Evolutionary conservation across 64 coral and sea anemone genomes (phyloP), one percentile per base, ranked within the genome.

Genomic region (Trachythela sp.): DNA sequence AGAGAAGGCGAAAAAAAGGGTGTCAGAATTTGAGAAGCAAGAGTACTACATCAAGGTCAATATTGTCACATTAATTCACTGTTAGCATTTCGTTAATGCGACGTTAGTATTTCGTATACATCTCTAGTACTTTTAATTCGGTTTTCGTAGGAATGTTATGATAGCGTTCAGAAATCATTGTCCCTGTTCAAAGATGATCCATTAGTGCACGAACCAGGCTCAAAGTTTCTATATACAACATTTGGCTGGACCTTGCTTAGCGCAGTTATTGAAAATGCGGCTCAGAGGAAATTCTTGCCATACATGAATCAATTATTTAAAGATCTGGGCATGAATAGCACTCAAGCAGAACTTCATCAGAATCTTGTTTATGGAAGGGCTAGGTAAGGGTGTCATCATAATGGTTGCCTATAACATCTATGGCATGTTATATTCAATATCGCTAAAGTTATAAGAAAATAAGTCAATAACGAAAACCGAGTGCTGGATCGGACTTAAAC

Each of bases 141-240:
- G 20, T 80, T 20, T 39, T 90, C 18, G 18, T 59, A 98, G 95
- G 93, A 98, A 26, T 91, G 86, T 90, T 95, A 88, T 39, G 86
- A 91, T 39, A 93, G 87, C 18, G 86, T 98, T 18, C 77, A 86
- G 50, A 91, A 94, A 56, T 58, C 95, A 13, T 50, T 98, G 27
- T 38, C 93, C 1, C 17, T 98, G 34, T 98, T 98, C 45, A 90
- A 94, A 94, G 93, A 98, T 85, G 95, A 98, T 27, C 89, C 91
- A 14, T 54, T 98, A 52, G 56, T 70, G 4, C 91, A 87, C 5
- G 89, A 71, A 39, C 95, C 95, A 24, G 95, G 95, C 6, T 87
- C 88, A 59, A 91, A 76, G 34, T 98, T 91, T 84, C 77, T 93
- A 35, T 98, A 98, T 60, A 94, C 95, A 20, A 98, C 91, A 2